Evolutionary conservation across 2,888 invertebrate genomes (phyloP), one percentile per base, ranked within the genome.

Genomic region (Acronicta leporina): DNA sequence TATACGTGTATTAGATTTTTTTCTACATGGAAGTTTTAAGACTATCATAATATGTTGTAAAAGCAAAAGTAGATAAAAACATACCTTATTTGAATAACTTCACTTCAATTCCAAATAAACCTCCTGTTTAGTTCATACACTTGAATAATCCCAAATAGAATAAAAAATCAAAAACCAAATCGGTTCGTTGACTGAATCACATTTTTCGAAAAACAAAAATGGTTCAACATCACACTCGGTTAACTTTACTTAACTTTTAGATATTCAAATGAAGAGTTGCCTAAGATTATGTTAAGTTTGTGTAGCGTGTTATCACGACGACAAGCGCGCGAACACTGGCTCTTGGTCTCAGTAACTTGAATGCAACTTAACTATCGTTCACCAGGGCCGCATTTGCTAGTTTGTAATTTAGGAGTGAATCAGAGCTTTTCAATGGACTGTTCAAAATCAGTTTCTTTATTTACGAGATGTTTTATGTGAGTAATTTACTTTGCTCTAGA

Each of bases 141-240:
- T 77, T 70, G 66, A 78, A 75, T 20, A 79, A 56, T 56, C 49
- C 68, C 59, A 65, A 75, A 71, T 67, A 72, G 68, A 75, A 55
- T 6, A 73, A 81, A 76, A 50, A 60, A 56, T 68, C 62, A 80
- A 73, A 79, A 74, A 77, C 75, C 80, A 73, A 74, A 65, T 57
- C 48, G 35, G 38, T 77, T 84, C 84, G 83, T 85, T 83, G 92
- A 91, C 88, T 89, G 92, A 92, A 92, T 91, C 92, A 93, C 93
- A 93, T 93, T 93, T 93, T 93, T 89, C 87, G 75, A 85, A 77
- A 76, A 83, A 85, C 84, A 91, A 92, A 92, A 92, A 93, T 92
- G 92, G 91, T 90, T 91, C 92, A 91, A 77, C 77, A 74, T 72
- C 54, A 76, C 79, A 68, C 68, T 51, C 65, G 56, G 61, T 62